Conservation (phyloP, 2,797 vertebrate species). For the Acipenser transmontanus region DNA sequence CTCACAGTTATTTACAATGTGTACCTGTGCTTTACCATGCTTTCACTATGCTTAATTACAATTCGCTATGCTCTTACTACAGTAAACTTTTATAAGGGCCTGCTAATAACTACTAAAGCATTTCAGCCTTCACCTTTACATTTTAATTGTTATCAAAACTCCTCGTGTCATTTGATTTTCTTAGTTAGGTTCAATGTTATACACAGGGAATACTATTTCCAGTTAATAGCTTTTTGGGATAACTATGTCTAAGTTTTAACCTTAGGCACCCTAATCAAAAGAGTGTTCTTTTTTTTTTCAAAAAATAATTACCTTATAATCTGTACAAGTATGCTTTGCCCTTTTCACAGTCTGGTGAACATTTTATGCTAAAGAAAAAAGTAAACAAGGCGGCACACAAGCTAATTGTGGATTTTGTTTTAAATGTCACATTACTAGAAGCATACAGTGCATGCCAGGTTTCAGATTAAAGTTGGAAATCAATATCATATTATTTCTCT, state of each 20-base stretch:
- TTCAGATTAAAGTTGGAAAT: conserved; percentile 15
- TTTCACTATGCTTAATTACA: too few species aligned
- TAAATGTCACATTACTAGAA: conserved; percentile 16
- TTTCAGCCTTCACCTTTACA: too few species aligned
- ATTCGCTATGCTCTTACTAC: too few species aligned
- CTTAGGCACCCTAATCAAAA: neutral
- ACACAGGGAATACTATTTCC: too few species aligned
- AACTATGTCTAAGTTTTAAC: conserved; percentile 4
- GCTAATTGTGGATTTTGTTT: conserved; percentile 2
- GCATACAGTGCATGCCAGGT: conserved; percentile 12
- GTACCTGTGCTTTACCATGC: too few species aligned
- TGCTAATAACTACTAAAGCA: too few species aligned
- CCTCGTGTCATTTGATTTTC: too few species aligned
- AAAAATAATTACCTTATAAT: neutral
- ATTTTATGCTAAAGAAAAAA: neutral
- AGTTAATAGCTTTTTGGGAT: too few species aligned
- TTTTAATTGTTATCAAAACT: too few species aligned
- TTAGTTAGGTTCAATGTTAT: too few species aligned
- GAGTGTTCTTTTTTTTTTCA: neutral
- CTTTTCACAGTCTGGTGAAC: conserved; percentile 2
- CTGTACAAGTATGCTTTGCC: neutral
- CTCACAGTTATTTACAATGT: too few species aligned
- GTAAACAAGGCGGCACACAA: neutral
- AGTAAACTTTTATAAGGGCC: too few species aligned
- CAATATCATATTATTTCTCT: conserved; percentile 12